Base-by-base conservation (phyloP, 2,888 invertebrate genomes). In the Phortica okadai region DNA sequence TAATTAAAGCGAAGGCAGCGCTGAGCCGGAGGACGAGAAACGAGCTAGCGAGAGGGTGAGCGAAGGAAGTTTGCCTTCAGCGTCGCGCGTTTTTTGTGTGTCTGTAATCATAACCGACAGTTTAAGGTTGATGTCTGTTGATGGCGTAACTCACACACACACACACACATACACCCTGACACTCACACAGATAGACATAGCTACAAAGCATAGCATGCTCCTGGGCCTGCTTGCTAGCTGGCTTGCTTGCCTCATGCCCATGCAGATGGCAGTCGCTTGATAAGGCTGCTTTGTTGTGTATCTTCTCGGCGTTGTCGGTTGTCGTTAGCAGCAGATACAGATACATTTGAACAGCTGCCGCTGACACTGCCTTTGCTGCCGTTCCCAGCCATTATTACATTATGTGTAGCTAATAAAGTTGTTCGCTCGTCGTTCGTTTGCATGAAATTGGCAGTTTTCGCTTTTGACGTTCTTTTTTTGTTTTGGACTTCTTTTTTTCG, bases 391-490 rank as follows among this genome's bases (percentile, higher is more conserved):
- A 2, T 25, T 70, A 50, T 70, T 67, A 67, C 14, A 70, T 54
- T 62, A 21, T 62, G 62, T 6, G 8, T 25, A 50, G 70, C 70
- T 70, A 70, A 70, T 70, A 70, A 70, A 70, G 70, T 50, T 70
- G 50, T 70, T 70, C 70, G 33, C 25, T 54, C 25, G 4, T 42
- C 41, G 66, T 70, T 42, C 41, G 66, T 70, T 50, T 54, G 25
- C 54, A 70, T n/a, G n/a, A 70, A 67, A 45, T 67, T 70, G 54
- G 54, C 54, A 54, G 42, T 50, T 70, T 50, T 50, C 21, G 33
- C 11, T 50, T 70, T 25, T 70, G 5, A 16, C 8, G 50, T 25
- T 62, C 62, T 62, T 16, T 70, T 42, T 42, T 66, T 66, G 5
- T 41, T 66, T 33, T n/a, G 41, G 4, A 66, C n/a, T 54, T 70